Conservation (phyloP, 2,888 invertebrate species). For the Iphiclides podalirius region DNA sequence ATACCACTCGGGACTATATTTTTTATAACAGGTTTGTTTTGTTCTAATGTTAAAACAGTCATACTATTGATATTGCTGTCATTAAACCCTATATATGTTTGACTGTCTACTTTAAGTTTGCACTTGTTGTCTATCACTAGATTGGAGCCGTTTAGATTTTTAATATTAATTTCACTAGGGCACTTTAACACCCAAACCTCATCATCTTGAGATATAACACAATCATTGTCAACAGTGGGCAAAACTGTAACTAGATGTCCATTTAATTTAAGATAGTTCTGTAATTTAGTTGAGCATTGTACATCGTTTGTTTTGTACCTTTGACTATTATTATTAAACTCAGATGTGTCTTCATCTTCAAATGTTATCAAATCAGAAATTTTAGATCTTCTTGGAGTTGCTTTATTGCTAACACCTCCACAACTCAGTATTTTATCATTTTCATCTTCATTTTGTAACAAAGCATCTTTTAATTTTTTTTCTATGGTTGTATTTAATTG, state of each 20-base stretch:
- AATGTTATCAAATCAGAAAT: slow-evolving; percentile 53
- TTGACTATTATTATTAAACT: slow-evolving; percentile 1
- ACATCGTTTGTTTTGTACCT: slow-evolving; percentile 19
- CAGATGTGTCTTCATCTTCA: slow-evolving; percentile 49
- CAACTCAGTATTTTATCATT: slow-evolving; percentile 7
- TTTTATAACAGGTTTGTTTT: slow-evolving; percentile 37
- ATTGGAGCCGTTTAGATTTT: slow-evolving; percentile 38
- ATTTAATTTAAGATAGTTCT: slow-evolving; percentile 42
- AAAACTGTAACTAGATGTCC: slow-evolving; percentile 36
- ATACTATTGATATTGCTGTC: slow-evolving; percentile 34
- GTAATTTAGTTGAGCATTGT: slow-evolving; percentile 34
- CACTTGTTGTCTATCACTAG: slow-evolving; percentile 46
- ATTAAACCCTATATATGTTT: slow-evolving; percentile 47
- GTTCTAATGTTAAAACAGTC: slow-evolving; percentile 35
- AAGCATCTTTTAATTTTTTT: slow-evolving; percentile 5
- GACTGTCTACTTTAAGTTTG: slow-evolving; percentile 56
- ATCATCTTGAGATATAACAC: slow-evolving; percentile 45
- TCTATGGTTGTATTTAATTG: slow-evolving; percentile 8
- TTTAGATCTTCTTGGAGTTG: slow-evolving; percentile 29
- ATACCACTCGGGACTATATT: slow-evolving; percentile 40
- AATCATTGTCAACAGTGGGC: slow-evolving; percentile 25
- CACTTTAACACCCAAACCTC: slow-evolving; percentile 59
- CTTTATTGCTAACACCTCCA: neutral
- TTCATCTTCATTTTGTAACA: neutral
- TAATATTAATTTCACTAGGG: slow-evolving; percentile 47